Evolutionary conservation across 1,140 invertebrate genomes (phyloP), one percentile per base, ranked within the genome.

Genomic region (Leguminivora glycinivorella): DNA sequence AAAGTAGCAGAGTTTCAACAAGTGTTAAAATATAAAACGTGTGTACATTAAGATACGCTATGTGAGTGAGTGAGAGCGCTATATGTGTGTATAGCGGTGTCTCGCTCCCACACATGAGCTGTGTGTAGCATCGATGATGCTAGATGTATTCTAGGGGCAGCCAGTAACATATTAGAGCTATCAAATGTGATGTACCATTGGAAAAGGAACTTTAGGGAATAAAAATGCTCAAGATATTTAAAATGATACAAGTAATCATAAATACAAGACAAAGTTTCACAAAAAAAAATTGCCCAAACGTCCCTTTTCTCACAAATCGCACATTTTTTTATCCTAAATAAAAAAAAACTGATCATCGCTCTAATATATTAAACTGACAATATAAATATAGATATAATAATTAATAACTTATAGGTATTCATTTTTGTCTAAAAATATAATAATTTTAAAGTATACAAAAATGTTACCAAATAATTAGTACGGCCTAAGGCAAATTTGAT

Each of bases 1-100:
- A 89, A 84, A 73, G 77, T 79, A 74, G 34, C 34, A 38, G 84
- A 83, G 47, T 76, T 22, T 12, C 47, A 71, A 56, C n/a, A 71
- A 71, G 22, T 24, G 22, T 77, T 80, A 68, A 76, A 69, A 75
- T 74, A 75, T 77, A 83, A 77, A 75, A 67, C 63, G 58, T 71
- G 60, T 75, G 70, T 70, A 73, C 66, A 71, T 69, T 68, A 67
- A 69, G 73, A 66, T 70, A 52, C 19, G 17, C n/a, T 17, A 12
- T 38, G 10, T 38, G 6, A 17, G 4, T 17, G n/a, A 9, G n/a
- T 14, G 34, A 38, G 10, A 38, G 34, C 10, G 34, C 34, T 38
- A 38, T 38, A 4, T 12, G 12, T 1, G 34, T 38, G 34, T 14
- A 38, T 14, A 38, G 10, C 34, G 34, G 10, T 38, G 34, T 38